Evolutionary conservation across 2,888 invertebrate genomes (phyloP), one percentile per base, ranked within the genome.

Genomic region (Azorinus chamasolen): DNA sequence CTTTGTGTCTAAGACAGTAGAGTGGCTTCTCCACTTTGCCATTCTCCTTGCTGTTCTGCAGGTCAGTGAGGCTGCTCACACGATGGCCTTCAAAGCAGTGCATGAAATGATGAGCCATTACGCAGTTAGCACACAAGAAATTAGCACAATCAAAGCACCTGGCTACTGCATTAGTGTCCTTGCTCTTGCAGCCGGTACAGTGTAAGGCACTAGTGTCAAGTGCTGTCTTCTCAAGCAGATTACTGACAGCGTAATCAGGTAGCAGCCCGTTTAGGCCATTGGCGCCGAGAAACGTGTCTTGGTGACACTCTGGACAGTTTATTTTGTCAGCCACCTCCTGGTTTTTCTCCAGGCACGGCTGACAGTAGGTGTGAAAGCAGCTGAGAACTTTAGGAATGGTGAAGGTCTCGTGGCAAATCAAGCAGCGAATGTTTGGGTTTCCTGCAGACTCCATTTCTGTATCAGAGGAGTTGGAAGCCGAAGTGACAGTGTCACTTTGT

Each of bases 51-150:
- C 86, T 94, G 92, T 85, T 90, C 79, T 91, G 92, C 88, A 96
- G 94, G 78, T 96, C 93, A 12, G 91, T 91, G 62, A 95, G 90
- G 64, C 93, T 93, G 87, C 96, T 95, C 74, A 98, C 97, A 71
- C 97, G 96, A 94, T 99, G 98, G 80, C 98, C 98, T 93, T 98
- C 98, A 94, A 99, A 99, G 93, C 98, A 99, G 94, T 98, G 98
- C 98, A 99, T 99, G 93, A 97, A 98, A 94, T 98, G 97, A 94
- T 99, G 99, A 80, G 99, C 99, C 96, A 98, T 98, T 90, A 98
- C 97, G 95, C 99, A 99, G 93, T 98, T 98, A 73, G 97, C 96
- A 94, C 99, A 99, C 87, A 99, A 95, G 93, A 97, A 97, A 93
- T 98, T 98, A 91, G 97, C 97, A 94, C 99, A 99, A 93, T 99